Percentiles rank a stretch among this genome's conserved stretches.
These are phyloP conservation scores for Aplysina aerophoba DNA, from an alignment of 37 sponge, comb jelly and placozoan genomes.

Conservation along the genomic window DNA sequence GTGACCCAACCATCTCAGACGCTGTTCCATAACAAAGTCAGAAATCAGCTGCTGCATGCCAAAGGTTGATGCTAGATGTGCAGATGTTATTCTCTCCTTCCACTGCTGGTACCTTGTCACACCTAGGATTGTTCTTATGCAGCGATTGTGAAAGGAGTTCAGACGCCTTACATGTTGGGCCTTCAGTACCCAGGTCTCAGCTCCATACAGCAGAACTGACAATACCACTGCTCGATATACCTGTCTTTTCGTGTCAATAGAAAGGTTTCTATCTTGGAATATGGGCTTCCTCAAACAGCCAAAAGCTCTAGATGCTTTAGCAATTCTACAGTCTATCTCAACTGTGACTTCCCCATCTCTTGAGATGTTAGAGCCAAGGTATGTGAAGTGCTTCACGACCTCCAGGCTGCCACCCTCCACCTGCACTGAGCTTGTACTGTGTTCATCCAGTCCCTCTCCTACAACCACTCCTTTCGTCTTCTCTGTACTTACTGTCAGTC, in stretches of 20 bases:
- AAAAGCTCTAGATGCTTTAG: conserved; percentile 44
- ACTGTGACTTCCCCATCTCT: neutral
- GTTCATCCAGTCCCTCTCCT: neutral
- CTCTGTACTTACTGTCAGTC: conserved; percentile 31
- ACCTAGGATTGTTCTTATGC: too few relatives aligned
- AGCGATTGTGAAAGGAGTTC: too few relatives aligned
- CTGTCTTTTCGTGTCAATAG: conserved; percentile 22
- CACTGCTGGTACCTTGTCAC: too few relatives aligned
- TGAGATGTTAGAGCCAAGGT: neutral
- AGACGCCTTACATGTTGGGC: too few relatives aligned
- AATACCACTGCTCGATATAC: neutral
- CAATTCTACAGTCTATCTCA: conserved; percentile 30
- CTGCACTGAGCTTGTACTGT: conserved; percentile 11
- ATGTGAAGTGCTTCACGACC: neutral
- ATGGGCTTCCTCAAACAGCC: conserved; percentile 33
- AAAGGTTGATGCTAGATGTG: too few relatives aligned
- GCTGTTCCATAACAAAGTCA: too few relatives aligned
- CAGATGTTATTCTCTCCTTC: too few relatives aligned
- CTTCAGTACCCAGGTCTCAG: too few relatives aligned
- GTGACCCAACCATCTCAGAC: too few relatives aligned
- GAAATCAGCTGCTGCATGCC: too few relatives aligned
- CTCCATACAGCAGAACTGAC: too few relatives aligned
- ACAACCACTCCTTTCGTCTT: conserved; percentile 31
- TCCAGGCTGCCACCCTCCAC: conserved; percentile 8
- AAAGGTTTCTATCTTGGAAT: conserved; percentile 8